phyloP scores from a whole-genome alignment of 1,140 invertebrate genomes.

The Drosophila sproati region DNA sequence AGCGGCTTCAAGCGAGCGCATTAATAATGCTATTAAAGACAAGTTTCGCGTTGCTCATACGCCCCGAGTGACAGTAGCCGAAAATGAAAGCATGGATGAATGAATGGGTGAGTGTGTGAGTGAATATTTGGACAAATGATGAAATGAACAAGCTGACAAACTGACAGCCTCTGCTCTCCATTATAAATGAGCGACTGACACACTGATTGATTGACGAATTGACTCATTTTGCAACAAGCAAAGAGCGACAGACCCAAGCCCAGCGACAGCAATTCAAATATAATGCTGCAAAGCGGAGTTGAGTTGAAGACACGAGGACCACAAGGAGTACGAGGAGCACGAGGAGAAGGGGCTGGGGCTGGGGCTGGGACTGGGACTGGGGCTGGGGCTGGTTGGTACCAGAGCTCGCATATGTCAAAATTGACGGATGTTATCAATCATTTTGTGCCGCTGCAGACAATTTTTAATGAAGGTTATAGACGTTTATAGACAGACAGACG shows the following conservation, averaged over 20 bases:
- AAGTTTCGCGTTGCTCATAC: slow-evolving; percentile 57
- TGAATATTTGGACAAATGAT: slow-evolving; percentile 41
- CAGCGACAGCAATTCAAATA: slow-evolving; percentile 2
- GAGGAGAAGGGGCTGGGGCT: slow-evolving; percentile 20
- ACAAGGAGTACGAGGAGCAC: slow-evolving; percentile 18
- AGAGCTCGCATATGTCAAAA: slow-evolving; percentile 78
- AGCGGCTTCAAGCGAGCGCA: slow-evolving; percentile 25
- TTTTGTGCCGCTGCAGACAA: slow-evolving; percentile 80
- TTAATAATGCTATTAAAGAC: slow-evolving; percentile 57
- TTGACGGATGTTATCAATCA: slow-evolving; percentile 84
- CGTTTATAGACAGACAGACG: slow-evolving; percentile 68
- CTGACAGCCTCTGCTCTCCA: slow-evolving; percentile 39
- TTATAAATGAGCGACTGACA: slow-evolving; percentile 80
- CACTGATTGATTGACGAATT: slow-evolving; percentile 81
- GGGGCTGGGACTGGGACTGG: not conserved
- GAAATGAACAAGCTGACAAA: slow-evolving; percentile 36
- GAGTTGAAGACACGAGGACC: not conserved
- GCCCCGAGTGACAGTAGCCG: slow-evolving; percentile 64
- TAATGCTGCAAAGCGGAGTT: slow-evolving; percentile 4
- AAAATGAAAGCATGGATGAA: slow-evolving; percentile 21
- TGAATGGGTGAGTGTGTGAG: slow-evolving; percentile 25
- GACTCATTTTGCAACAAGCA: slow-evolving; percentile 61
- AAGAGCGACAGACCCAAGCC: slow-evolving; percentile 21
- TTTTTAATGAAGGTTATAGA: slow-evolving; percentile 82
- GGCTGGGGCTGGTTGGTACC: slow-evolving; percentile 35